These are phyloP conservation scores for Malaclemys terrapin DNA, from an alignment of 2,113 vertebrate genomes.

Conservation along the genomic window DNA sequence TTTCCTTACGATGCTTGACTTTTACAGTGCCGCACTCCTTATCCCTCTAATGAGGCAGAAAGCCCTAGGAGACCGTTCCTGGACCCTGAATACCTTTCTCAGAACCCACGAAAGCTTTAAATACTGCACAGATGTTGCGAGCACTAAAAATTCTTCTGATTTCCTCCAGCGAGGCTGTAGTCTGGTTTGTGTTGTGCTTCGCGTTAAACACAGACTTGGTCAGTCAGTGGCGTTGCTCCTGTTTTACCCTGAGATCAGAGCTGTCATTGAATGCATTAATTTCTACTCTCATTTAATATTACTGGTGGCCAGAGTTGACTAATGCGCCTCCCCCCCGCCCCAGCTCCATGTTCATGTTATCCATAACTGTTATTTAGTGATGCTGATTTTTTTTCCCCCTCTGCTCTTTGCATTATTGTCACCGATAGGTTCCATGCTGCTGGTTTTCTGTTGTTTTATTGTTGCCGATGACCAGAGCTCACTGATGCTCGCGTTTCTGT, in stretches of 20 bases:
- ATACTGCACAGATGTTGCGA: constrained; percentile 12
- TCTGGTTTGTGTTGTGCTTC: not conserved
- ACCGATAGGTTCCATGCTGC: not conserved
- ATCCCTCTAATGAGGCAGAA: constrained; percentile 50
- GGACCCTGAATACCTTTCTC: constrained; percentile 57
- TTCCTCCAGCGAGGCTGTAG: rapidly evolving
- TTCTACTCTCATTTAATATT: rapidly evolving
- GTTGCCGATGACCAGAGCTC: not conserved
- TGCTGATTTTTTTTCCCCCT: not conserved
- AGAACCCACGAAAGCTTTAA: constrained; percentile 55
- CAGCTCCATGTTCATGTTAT: rapidly evolving
- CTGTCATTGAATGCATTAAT: not conserved
- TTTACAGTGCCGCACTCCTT: constrained; percentile 31
- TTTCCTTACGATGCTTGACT: constrained; percentile 8
- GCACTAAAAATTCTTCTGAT: not conserved
- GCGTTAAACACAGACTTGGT: rapidly evolving
- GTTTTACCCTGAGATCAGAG: not conserved
- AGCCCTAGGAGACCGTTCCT: constrained; percentile 53
- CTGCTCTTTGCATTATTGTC: not conserved
- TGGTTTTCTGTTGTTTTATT: not conserved
- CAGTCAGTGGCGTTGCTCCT: rapidly evolving
- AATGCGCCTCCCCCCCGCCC: rapidly evolving
- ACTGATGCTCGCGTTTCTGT: rapidly evolving
- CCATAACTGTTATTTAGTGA: rapidly evolving
- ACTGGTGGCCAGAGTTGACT: rapidly evolving